Percentiles rank a stretch among this genome's conserved stretches.
Evolutionary conservation across 2,888 invertebrate species (phyloP).

Genomic region (Belgica antarctica): DNA sequence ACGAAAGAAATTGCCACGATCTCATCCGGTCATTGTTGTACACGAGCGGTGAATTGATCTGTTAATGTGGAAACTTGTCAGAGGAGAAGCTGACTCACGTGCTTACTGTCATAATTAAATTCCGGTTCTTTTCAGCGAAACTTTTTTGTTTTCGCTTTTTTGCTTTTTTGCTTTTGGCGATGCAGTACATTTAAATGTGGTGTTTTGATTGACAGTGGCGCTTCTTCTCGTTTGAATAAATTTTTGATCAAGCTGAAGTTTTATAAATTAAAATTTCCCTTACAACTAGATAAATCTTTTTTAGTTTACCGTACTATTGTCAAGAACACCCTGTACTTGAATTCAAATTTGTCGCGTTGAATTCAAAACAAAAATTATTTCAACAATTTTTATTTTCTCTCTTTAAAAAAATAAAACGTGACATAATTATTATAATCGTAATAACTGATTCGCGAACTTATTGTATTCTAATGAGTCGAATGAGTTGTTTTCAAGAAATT

Average conservation of each 20-base stretch:
- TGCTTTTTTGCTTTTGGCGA: too few species aligned
- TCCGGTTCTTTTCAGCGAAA: too few species aligned
- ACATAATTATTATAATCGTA: constrained; percentile 37
- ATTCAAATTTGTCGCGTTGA: not conserved
- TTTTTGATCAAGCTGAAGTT: too few species aligned
- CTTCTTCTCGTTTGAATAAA: too few species aligned
- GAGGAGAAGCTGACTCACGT: constrained; percentile 32
- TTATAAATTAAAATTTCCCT: too few species aligned
- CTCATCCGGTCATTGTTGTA: constrained; percentile 34
- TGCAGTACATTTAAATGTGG: too few species aligned
- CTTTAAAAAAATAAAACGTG: constrained; percentile 28
- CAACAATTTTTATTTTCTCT: not conserved
- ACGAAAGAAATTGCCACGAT: constrained; percentile 22
- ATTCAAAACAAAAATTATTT: too few species aligned
- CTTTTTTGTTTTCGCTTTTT: too few species aligned
- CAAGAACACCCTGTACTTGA: too few species aligned
- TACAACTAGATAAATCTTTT: too few species aligned
- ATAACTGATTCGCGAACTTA: constrained; percentile 9
- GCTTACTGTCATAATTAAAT: constrained; percentile 40
- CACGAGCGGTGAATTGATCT: not conserved
- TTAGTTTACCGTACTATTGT: too few species aligned
- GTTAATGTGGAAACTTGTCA: constrained; percentile 26
- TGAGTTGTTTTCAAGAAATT: constrained; percentile 8
- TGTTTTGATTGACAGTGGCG: too few species aligned
- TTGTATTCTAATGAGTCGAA: constrained; percentile 28